Conservation (phyloP, 2,113 vertebrate species). For the Centropus bengalensis region DNA sequence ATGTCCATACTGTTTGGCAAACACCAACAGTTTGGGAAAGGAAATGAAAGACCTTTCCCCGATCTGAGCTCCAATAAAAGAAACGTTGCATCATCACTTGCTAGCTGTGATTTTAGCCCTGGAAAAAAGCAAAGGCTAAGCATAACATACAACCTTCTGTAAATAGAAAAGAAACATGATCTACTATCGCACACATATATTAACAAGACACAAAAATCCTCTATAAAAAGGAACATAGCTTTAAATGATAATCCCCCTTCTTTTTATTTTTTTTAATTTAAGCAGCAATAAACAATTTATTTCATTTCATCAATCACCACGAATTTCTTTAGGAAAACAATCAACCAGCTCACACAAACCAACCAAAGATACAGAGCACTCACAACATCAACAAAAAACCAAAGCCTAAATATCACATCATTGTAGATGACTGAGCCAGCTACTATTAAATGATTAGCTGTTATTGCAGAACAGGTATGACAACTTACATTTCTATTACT, state of each 20-base stretch:
- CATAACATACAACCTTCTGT: background rate
- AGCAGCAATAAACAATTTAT: background rate
- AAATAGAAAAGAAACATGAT: background rate
- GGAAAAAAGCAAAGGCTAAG: slow-evolving; percentile 13
- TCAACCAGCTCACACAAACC: background rate
- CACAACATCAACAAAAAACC: background rate
- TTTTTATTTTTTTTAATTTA: background rate
- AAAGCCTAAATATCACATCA: background rate
- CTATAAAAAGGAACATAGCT: background rate
- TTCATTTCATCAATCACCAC: background rate
- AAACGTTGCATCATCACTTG: background rate
- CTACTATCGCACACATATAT: background rate
- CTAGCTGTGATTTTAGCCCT: background rate
- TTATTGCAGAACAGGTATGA: background rate
- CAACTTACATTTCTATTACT: background rate
- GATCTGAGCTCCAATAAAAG: background rate
- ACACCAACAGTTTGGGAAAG: background rate
- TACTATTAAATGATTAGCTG: background rate
- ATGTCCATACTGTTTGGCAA: background rate
- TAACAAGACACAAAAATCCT: background rate
- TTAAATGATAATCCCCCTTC: background rate
- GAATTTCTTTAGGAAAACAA: background rate
- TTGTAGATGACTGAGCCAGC: background rate
- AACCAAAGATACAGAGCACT: background rate
- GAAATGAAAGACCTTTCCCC: slow-evolving; percentile 27